Evolutionary conservation across 2,113 vertebrate species (phyloP), one percentile per base, ranked within the genome.

Genomic region (Sinocyclocheilus maitianheensis): DNA sequence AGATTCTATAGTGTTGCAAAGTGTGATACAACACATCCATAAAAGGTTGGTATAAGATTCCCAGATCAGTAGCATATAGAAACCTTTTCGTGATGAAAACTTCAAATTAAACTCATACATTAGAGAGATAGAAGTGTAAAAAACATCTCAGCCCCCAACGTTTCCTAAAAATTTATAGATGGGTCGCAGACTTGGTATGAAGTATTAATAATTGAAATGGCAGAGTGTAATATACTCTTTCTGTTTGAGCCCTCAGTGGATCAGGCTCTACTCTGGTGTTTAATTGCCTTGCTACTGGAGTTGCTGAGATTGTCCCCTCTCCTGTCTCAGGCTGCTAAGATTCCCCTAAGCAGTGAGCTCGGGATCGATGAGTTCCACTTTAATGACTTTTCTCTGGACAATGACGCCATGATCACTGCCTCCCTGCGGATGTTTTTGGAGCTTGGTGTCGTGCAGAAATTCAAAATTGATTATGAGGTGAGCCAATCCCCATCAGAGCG

Each of bases 391-490:
- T 95, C 95, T 48, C 85, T 96, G 90, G 95, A 96, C 93, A 95
- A 89, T 16, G 94, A 96, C 10, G 95, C 93, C 88, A 96, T 96
- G 95, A 95, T 95, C 85, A 95, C 94, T 0, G 95, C 95, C 0
- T 95, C 95, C 4, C 93, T 96, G 16, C 90, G 95, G 82, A 96
- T 96, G 95, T 96, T 96, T 91, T 87, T 94, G 87, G 95, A 96
- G 88, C 94, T 96, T 3, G 94, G 94, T 22, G 94, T 91, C 0
- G 93, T 95, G 60, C 95, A 96, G 85, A 95, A 94, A 89, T 96
- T 96, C 89, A 95, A 95, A 92, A 95, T 95, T 67, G 95, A 96
- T 91, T 96, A 95, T 74, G 94, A 95, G 91, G 95, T 95, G 81
- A 92, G 89, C 48, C 26, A 26, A 22, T 82, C 80, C 71, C 5